Conservation (phyloP, 2,797 vertebrate species). For the Astyanax mexicanus region DNA sequence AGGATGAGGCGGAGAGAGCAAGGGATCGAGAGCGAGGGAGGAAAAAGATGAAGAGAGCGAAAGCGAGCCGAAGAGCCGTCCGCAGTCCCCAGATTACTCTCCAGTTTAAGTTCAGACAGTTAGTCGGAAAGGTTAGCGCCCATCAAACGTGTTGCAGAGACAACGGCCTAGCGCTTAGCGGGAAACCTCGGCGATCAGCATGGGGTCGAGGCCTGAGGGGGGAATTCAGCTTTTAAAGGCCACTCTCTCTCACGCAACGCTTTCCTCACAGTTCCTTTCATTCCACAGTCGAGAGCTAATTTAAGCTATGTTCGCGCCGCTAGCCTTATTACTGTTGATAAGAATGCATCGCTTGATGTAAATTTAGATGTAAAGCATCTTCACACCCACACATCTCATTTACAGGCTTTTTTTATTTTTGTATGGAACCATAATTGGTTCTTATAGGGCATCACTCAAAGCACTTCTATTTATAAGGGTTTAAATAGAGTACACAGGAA, state of each 20-base stretch:
- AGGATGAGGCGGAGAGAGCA: not conserved
- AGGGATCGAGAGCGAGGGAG: not conserved
- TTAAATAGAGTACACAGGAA: too few relatives aligned
- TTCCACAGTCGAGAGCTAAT: not conserved
- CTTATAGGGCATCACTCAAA: too few relatives aligned
- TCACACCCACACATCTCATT: too few relatives aligned
- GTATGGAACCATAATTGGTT: too few relatives aligned
- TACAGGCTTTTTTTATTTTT: too few relatives aligned
- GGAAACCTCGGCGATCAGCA: not conserved
- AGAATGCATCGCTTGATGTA: too few relatives aligned
- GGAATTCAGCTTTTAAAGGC: not conserved
- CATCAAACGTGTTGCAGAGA: not conserved
- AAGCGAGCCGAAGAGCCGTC: too few relatives aligned
- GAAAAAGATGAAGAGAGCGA: not conserved
- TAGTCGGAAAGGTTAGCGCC: constrained; percentile 13
- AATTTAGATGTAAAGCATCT: too few relatives aligned
- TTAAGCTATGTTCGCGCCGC: too few relatives aligned
- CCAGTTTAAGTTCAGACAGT: not conserved
- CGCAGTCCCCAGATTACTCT: not conserved
- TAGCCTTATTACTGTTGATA: not conserved
- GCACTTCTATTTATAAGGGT: too few relatives aligned
- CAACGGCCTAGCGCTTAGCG: not conserved
- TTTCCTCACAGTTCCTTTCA: not conserved
- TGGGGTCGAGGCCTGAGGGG: not conserved
- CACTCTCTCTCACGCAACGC: not conserved